Conservation (phyloP, 2,797 vertebrate genomes). For the Coccyzus lansbergi region DNA sequence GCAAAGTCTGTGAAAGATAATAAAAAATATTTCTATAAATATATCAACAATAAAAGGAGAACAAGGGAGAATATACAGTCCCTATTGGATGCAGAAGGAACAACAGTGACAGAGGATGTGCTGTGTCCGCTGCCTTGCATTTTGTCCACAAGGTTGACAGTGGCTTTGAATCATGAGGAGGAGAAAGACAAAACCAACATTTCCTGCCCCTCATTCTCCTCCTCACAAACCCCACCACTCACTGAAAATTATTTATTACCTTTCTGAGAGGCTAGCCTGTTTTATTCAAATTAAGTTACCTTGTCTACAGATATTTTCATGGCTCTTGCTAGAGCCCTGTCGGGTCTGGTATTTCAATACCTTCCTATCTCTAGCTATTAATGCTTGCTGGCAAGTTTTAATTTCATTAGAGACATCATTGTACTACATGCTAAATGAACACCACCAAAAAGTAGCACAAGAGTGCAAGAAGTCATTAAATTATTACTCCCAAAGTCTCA, state of each 20-base stretch:
- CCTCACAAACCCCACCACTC: not conserved
- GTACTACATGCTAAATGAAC: slow-evolving; percentile 56
- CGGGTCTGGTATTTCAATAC: slow-evolving; percentile 18
- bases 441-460: slow-evolving; percentile 69
- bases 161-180: rapidly evolving
- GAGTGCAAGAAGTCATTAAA: slow-evolving; percentile 76
- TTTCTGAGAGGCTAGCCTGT: not conserved
- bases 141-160: not conserved
- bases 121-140: not conserved
- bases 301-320: not conserved
- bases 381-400: slow-evolving; percentile 46
- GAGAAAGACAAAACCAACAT: not conserved
- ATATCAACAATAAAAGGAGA: too few species aligned
- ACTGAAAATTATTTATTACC: not conserved
- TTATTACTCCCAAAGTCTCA: slow-evolving; percentile 75
- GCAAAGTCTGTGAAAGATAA: too few species aligned
- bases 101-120: too few species aligned
- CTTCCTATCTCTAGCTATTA: slow-evolving; percentile 40
- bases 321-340: not conserved
- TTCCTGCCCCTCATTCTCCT: not conserved
- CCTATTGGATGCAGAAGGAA: too few species aligned
- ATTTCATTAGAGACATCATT: slow-evolving; percentile 55
- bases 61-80: too few species aligned
- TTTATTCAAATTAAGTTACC: not conserved
- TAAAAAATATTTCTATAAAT: too few species aligned